Base-by-base conservation (phyloP, 2,888 invertebrate species). In the Apamea sordens region DNA sequence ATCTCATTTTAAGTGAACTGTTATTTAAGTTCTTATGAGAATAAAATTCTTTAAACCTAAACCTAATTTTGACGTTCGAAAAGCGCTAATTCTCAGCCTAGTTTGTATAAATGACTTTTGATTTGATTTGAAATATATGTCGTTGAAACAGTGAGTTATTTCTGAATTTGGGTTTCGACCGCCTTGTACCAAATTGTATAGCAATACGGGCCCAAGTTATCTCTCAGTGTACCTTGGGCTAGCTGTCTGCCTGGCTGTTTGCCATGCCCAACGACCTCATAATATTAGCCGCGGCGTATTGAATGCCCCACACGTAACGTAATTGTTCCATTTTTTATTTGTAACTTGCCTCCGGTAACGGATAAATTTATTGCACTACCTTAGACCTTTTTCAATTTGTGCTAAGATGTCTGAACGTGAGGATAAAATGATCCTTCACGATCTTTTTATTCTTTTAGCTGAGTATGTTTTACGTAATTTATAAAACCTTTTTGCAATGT, bases 331-430 rank as follows among this genome's bases (percentile, higher is more conserved):
- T 76, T 88, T 80, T 86, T 88, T 86, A 86, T 88, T 86, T 85
- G 85, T 80, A 83, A 83, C 82, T 73, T 73, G 73, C 77, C 78
- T 53, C 67, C 18, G 18, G 72, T 47, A 32, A 65, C 53, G 64
- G 68, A 64, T 28, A 73, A 82, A 86, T 86, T 88, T 88, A 89
- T 86, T 36, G 77, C 69, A 73, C 41, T 67, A 73, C 79, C 79
- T 88, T 69, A 79, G 72, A 84, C 82, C 82, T 77, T 86, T 88
- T 89, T 88, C 82, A 89, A 88, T 89, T 88, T 88, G 72, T 77
- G 73, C 65, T 84, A 59, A 83, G 67, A 87, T 69, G 84, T 64
- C 69, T 61, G 61, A 47, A 70, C 63, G 56, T 61, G 68, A 36
- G 21, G n/a, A 86, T 59, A 63, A 41, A 64, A 50, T 21, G 44